Base-by-base conservation (phyloP, 2,888 invertebrate species). In the Zootermopsis nevadensis region DNA sequence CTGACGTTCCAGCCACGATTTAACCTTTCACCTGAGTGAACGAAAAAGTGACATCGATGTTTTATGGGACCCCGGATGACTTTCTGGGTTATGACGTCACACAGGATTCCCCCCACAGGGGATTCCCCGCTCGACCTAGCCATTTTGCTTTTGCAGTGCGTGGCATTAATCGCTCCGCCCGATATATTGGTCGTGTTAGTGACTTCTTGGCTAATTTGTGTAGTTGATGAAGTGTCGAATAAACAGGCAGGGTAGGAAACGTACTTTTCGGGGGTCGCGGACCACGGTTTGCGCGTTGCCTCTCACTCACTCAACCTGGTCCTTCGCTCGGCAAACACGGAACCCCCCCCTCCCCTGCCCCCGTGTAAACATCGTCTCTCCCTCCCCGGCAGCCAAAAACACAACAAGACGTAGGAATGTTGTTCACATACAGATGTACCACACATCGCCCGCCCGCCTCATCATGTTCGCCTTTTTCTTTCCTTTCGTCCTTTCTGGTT, bases 351-450 rank as follows among this genome's bases (percentile, higher is more conserved):
- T 15, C 60, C 60, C 15, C 66, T n/a, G n/a, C n/a, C n/a, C n/a
- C 48, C 33, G 69, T 69, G 69, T 69, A 69, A 69, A 69, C 69
- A 69, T 33, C 33, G n/a, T 27, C 60, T 60, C 27, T 27, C 60
- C 60, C 60, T 60, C 27, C 15, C 60, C 60, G 27, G 60, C 60
- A 60, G 60, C 60, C 60, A 60, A 60, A 60, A 60, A 60, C 60
- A 60, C 60, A 69, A 69, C 69, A 69, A 30, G 69, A 2, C 33
- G 4, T 33, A 31, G 33, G 69, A 69, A 69, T 69, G 69, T 69
- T 69, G 69, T 69, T 33, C 69, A 69, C 69, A 33, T 22, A 69
- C 33, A 55, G 10, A 55, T 55, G 55, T 55, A 67, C 67, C 30
- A 30, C 67, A 67, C 67, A 27, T 67, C 67, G 27, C 30, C 33